Percentiles rank a stretch among this genome's conserved stretches.
Conservation (phyloP, 2,888 invertebrate genomes). For the Cecidostiba fungosa region DNA sequence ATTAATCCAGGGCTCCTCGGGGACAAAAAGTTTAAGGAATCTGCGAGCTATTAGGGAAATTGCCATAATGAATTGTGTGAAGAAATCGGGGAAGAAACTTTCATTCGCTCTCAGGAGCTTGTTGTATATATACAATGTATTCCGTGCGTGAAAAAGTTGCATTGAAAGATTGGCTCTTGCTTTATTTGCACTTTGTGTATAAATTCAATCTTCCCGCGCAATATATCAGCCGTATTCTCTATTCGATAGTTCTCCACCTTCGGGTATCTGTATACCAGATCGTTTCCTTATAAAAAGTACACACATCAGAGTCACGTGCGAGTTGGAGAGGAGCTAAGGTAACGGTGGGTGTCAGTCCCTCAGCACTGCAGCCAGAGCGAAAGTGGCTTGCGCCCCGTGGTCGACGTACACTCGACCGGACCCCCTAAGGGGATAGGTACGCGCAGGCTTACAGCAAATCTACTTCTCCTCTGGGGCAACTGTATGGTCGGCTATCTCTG, state of each 20-base stretch:
- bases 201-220: too few species aligned
- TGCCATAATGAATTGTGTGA: conserved; percentile 8
- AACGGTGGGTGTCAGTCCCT: not conserved
- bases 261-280: too few species aligned
- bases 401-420: conserved; percentile 6
- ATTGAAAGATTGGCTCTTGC: not conserved
- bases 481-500: not conserved
- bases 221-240: too few species aligned
- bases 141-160: not conserved
- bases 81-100: conserved; percentile 2
- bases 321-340: not conserved
- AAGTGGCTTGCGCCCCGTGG: conserved; percentile 39
- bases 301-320: not conserved
- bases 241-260: too few species aligned
- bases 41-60: conserved; percentile 30
- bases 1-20: conserved; percentile 18
- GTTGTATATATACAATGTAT: not conserved
- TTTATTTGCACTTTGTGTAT: too few species aligned
- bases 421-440: conserved; percentile 42
- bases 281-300: not conserved
- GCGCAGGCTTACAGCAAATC: conserved; percentile 43
- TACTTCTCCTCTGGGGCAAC: conserved; percentile 45
- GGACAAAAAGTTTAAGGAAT: conserved; percentile 8
- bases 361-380: not conserved
- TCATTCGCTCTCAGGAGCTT: not conserved